Conservation (phyloP, 2,113 vertebrate species). For the Trogon surrucura region DNA sequence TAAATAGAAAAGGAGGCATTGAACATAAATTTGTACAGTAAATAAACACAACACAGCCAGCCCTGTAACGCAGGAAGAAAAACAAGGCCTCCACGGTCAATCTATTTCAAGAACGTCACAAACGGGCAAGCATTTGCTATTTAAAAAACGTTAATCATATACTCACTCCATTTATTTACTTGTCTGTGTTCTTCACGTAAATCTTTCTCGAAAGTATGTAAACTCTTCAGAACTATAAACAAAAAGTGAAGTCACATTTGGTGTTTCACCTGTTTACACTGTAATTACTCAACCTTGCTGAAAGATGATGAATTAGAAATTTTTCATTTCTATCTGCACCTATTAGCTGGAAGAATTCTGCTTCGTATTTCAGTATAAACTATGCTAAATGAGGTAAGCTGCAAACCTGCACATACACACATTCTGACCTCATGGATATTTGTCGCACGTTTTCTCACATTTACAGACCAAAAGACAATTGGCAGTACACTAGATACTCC, state of each 20-base stretch:
- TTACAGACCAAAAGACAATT: not conserved
- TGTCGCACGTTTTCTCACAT: not conserved
- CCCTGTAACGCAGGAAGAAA: slow-evolving; percentile 67
- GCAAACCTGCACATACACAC: not conserved
- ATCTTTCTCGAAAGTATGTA: slow-evolving; percentile 63
- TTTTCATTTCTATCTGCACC: slow-evolving; percentile 43
- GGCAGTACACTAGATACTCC: not conserved
- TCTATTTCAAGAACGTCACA: slow-evolving; percentile 66
- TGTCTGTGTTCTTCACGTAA: slow-evolving; percentile 67
- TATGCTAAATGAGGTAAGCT: not conserved
- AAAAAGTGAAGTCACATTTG: slow-evolving; percentile 47
- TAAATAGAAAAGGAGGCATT: slow-evolving; percentile 60
- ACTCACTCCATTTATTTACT: slow-evolving; percentile 75
- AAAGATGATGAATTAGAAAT: slow-evolving; percentile 38
- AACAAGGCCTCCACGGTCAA: slow-evolving; percentile 53
- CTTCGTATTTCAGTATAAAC: slow-evolving; percentile 21
- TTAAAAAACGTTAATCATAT: slow-evolving; percentile 77
- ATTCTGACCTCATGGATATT: not conserved
- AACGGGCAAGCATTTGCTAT: slow-evolving; percentile 75
- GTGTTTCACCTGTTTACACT: slow-evolving; percentile 69
- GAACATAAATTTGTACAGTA: slow-evolving; percentile 56
- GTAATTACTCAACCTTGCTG: slow-evolving; percentile 15
- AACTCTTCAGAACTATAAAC: slow-evolving; percentile 64
- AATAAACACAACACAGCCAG: slow-evolving; percentile 74
- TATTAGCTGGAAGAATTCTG: slow-evolving; percentile 39